Evolutionary conservation across 1,140 invertebrate genomes (phyloP), one percentile per base, ranked within the genome.

Genomic region (Ruditapes philippinarum): DNA sequence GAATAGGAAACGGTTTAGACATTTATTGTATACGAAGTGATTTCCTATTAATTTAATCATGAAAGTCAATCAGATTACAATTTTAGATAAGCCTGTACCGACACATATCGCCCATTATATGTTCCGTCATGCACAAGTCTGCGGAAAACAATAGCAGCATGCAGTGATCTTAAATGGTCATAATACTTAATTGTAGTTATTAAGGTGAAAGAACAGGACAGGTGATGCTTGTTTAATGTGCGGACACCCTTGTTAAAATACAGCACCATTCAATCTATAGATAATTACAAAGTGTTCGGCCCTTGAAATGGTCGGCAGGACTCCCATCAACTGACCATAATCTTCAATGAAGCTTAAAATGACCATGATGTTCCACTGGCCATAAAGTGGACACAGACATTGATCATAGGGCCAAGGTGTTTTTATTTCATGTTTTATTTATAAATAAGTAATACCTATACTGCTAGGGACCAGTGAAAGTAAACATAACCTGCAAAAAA

Each of bases 251-350:
- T 62, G 45, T 74, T 78, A 57, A 54, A 78, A 54, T 33, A 57
- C 62, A 42, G 65, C 60, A 70, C 38, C 81, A 70, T 42, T 83
- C 57, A 83, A 36, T 25, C 60, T 31, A 14, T 45, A 11, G 42
- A 83, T 83, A 83, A 83, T 83, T 70, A 70, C 81, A 70, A n/a
- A 57, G 36, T 42, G 12, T 14, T 22, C 49, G 25, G 19, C 62
- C 22, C 22, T 83, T 14, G 33, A 65, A 83, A 70, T 60, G 60
- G 40, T 51, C 57, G 14, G 49, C 38, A 28, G 65, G n/a, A n/a
- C 36, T 25, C 25, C 11, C 85, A 88, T 88, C 33, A 88, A 88
- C 65, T 51, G 40, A 42, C 42, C 40, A 80, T 88, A 78, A 88
- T 57, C 28, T 49, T 11, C 51, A 42, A 25, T 80, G 49, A 88